A percentile compares a stretch with the other conserved stretches of the same genome.
phyloP scores from a whole-genome alignment of 1,140 invertebrate genomes.

The Microplitis mediator region DNA sequence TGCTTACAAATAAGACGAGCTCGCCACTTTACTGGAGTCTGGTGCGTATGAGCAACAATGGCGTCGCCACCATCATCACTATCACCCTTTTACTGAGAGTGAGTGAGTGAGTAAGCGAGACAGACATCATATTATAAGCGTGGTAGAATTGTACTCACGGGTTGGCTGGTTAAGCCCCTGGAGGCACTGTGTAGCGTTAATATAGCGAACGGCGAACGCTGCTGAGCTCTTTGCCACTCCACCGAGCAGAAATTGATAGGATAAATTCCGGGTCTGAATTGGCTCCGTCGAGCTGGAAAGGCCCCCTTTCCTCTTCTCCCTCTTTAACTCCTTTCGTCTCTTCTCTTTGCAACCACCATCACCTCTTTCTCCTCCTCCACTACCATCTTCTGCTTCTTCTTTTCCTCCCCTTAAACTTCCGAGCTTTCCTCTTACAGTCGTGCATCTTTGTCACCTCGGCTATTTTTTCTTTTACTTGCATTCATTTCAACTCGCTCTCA shows the following conservation, averaged over 20 bases:
- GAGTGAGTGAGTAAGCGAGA: not conserved
- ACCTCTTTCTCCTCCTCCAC: conserved; percentile 17
- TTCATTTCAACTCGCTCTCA: not conserved
- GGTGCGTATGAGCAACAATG: conserved; percentile 49
- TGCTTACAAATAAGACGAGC: conserved; percentile 46
- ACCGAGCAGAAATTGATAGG: conserved; percentile 71
- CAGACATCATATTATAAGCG: conserved; percentile 48
- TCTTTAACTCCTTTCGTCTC: conserved; percentile 27
- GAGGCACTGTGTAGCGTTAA: conserved; percentile 57
- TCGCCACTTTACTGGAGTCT: conserved; percentile 44
- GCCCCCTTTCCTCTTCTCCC: conserved; percentile 36
- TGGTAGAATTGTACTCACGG: conserved; percentile 42
- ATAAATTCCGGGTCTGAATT: conserved; percentile 71
- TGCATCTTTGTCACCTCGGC: not conserved
- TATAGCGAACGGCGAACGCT: conserved; percentile 58
- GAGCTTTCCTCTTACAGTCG: conserved; percentile 26
- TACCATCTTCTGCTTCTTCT: conserved; percentile 36
- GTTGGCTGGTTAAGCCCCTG: conserved; percentile 32
- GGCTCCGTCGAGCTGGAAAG: conserved; percentile 67
- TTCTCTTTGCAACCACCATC: not conserved
- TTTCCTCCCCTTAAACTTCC: conserved; percentile 36
- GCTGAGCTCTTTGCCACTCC: conserved; percentile 67
- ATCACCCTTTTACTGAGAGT: not conserved
- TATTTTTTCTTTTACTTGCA: conserved; percentile 1
- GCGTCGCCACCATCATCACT: conserved; percentile 16